Conservation (phyloP, 2,888 invertebrate genomes). For the Callimorpha dominula region DNA sequence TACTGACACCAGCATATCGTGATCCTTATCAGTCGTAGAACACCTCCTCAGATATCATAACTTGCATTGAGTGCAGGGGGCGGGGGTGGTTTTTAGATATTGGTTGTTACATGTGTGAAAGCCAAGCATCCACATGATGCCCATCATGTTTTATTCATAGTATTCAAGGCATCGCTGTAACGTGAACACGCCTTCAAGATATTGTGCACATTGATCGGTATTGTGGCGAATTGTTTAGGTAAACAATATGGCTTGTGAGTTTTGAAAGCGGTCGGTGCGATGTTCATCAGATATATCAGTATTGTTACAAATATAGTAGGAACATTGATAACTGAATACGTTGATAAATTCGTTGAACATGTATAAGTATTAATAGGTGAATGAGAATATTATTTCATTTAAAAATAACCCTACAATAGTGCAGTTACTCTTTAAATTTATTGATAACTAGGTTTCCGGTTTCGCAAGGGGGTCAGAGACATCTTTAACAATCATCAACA, state of each 20-base stretch:
- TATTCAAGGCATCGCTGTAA: conserved; percentile 71
- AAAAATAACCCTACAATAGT: too few species aligned
- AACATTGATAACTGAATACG: neutral
- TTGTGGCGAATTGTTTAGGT: conserved; percentile 57
- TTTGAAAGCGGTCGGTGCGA: conserved; percentile 26
- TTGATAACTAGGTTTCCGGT: too few species aligned
- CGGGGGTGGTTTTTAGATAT: conserved; percentile 42
- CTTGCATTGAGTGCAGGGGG: conserved; percentile 28
- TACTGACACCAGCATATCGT: conserved; percentile 54
- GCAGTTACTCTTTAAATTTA: too few species aligned
- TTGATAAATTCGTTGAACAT: neutral
- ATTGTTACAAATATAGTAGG: conserved; percentile 26
- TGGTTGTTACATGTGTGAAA: conserved; percentile 65
- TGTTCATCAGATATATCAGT: conserved; percentile 18
- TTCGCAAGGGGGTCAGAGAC: too few species aligned
- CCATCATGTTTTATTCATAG: conserved; percentile 79
- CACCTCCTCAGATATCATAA: conserved; percentile 19
- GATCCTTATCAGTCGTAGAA: conserved; percentile 34
- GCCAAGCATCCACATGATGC: conserved; percentile 65
- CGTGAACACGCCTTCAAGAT: conserved; percentile 65
- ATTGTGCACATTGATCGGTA: conserved; percentile 73
- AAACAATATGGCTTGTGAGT: conserved; percentile 61
- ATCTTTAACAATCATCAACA: too few species aligned
- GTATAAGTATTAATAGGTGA: neutral
- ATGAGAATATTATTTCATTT: neutral